Conservation (phyloP, 2,113 vertebrate species). For the Colius striatus region DNA sequence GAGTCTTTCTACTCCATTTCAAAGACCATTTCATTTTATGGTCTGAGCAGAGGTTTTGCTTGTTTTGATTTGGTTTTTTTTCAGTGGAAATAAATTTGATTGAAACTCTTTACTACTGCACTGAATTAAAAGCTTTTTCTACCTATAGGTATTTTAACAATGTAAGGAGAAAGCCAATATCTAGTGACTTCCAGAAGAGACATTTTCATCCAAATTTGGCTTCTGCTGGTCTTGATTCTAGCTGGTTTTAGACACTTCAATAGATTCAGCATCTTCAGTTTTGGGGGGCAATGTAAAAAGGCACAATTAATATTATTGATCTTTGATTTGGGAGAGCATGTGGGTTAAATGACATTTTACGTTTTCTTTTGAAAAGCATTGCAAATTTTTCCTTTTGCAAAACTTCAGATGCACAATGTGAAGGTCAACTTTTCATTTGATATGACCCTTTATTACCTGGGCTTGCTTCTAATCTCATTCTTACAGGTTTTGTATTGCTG, state of each 20-base stretch:
- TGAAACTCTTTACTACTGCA: not conserved
- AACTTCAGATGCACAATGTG: not conserved
- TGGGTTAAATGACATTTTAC: not conserved
- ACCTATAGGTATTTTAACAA: not conserved
- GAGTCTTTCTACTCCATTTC: not conserved
- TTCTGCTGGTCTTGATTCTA: not conserved
- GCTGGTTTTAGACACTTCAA: not conserved
- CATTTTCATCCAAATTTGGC: not conserved
- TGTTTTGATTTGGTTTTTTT: rapidly evolving
- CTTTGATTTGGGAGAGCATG: not conserved
- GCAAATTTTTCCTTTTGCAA: not conserved
- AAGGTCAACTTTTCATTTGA: not conserved
- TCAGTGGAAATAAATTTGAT: not conserved
- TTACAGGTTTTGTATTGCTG: not conserved
- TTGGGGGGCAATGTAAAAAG: not conserved
- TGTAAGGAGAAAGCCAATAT: not conserved
- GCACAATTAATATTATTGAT: not conserved
- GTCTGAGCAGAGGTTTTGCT: not conserved
- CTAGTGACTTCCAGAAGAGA: not conserved
- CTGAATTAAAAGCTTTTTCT: not conserved
- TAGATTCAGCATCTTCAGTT: not conserved
- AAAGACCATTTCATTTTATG: not conserved
- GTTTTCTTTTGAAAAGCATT: not conserved
- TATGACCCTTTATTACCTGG: not conserved
- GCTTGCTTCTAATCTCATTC: not conserved